Percentiles rank a stretch among this genome's conserved stretches.
phyloP scores from a whole-genome alignment of 2,113 vertebrate species.

The Myrmecobius fasciatus region DNA sequence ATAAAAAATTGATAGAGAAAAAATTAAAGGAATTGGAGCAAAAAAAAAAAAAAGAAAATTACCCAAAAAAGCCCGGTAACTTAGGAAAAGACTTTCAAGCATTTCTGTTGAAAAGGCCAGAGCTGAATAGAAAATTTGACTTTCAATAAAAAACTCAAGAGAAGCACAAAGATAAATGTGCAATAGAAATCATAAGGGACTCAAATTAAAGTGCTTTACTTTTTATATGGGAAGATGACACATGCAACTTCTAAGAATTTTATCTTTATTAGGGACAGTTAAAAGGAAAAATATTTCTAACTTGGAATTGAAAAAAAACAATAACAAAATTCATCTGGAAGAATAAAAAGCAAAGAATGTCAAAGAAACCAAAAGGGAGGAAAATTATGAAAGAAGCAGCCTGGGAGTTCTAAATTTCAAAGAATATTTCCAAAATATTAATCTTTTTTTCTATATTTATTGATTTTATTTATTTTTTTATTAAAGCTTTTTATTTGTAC shows the following conservation, averaged over 20 bases:
- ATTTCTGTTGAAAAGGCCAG: not conserved
- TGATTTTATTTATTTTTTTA: too few relatives aligned
- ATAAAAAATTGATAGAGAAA: not conserved
- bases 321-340: too few relatives aligned
- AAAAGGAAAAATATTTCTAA: not conserved
- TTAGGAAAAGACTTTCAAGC: not conserved
- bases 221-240: not conserved
- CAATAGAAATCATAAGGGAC: not conserved
- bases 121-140: not conserved
- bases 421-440: too few relatives aligned
- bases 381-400: too few relatives aligned
- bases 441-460: too few relatives aligned
- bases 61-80: not conserved
- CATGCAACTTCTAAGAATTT: not conserved
- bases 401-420: too few relatives aligned
- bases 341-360: too few relatives aligned
- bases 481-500: too few relatives aligned
- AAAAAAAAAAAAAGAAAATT: not conserved
- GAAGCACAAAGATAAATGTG: not conserved
- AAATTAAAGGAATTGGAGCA: not conserved
- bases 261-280: not conserved
- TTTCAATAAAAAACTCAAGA: not conserved
- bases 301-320: too few relatives aligned
- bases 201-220: not conserved
- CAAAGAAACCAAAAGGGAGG: too few relatives aligned